These are phyloP conservation scores for Myoxocephalus aenaeus DNA, from an alignment of 2,797 vertebrate genomes.

Conservation along the genomic window DNA sequence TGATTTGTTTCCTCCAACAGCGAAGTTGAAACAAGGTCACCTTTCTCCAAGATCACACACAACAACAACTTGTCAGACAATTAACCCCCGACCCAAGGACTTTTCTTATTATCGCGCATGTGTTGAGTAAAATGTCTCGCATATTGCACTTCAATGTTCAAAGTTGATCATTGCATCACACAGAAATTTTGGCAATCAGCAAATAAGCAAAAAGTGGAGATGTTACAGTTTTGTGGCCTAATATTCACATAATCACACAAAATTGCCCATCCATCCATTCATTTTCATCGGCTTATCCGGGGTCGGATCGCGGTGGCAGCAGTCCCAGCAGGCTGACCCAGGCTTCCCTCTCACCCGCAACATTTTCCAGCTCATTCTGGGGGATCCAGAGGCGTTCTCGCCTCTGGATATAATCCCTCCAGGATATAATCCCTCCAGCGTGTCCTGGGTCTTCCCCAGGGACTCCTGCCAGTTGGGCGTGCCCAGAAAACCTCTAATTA, in stretches of 20 bases:
- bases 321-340: no score
- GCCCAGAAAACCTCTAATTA: no score
- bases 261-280: background rate
- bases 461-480: no score
- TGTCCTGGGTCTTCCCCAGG: no score
- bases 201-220: background rate
- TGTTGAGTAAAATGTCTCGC: constrained; percentile 10
- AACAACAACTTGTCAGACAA: background rate
- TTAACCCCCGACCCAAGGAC: background rate
- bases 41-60: background rate
- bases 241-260: background rate
- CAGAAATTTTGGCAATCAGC: background rate
- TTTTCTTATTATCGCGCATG: constrained; percentile 4
- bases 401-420: no score
- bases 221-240: background rate
- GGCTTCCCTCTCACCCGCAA: no score
- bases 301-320: no score
- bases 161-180: background rate
- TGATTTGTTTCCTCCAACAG: constrained; percentile 37
- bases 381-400: no score
- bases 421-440: no score
- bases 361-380: no score
- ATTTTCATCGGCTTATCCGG: no score
- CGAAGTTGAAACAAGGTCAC: constrained; percentile 16
- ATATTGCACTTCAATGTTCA: background rate